These are phyloP conservation scores for Dasyornis broadbenti DNA, from an alignment of 2,113 vertebrate species.

Conservation along the genomic window DNA sequence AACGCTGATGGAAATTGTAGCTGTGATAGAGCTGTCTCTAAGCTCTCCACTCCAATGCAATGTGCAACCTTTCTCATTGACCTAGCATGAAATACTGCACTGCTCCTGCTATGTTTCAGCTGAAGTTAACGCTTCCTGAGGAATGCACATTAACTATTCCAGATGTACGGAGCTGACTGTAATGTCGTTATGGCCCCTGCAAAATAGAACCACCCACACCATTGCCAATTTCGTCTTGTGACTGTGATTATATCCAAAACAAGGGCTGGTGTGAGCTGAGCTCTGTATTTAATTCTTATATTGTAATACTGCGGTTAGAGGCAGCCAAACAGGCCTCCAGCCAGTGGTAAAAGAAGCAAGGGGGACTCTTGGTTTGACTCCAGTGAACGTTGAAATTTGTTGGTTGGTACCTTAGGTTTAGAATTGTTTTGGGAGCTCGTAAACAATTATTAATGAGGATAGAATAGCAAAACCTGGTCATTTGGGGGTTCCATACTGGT, in stretches of 20 bases:
- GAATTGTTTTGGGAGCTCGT: not conserved
- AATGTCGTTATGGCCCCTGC: conserved; percentile 11
- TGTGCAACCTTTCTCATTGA: not conserved
- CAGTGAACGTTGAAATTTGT: not conserved
- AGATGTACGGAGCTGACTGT: conserved; percentile 35
- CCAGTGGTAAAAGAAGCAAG: not conserved
- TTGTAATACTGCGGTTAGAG: conserved; percentile 53
- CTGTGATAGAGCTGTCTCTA: not conserved
- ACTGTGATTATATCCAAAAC: conserved; percentile 59
- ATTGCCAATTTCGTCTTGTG: conserved; percentile 48
- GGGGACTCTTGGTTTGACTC: not conserved
- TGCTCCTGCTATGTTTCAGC: not conserved
- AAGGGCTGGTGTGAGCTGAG: conserved; percentile 16
- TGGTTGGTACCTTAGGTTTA: not conserved
- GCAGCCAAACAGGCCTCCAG: conserved; percentile 11
- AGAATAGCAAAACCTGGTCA: not conserved
- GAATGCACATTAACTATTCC: conserved; percentile 57
- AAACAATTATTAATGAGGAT: conserved; percentile 16
- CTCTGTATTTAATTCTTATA: conserved; percentile 61
- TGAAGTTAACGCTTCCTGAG: conserved; percentile 12
- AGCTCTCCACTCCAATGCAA: not conserved
- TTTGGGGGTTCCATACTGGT: not conserved
- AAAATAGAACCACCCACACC: conserved; percentile 62
- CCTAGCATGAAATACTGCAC: not conserved
- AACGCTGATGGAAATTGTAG: not conserved